Base-by-base conservation (phyloP, 2,113 vertebrate genomes). In the Pseudolaguvia tuberculata region DNA sequence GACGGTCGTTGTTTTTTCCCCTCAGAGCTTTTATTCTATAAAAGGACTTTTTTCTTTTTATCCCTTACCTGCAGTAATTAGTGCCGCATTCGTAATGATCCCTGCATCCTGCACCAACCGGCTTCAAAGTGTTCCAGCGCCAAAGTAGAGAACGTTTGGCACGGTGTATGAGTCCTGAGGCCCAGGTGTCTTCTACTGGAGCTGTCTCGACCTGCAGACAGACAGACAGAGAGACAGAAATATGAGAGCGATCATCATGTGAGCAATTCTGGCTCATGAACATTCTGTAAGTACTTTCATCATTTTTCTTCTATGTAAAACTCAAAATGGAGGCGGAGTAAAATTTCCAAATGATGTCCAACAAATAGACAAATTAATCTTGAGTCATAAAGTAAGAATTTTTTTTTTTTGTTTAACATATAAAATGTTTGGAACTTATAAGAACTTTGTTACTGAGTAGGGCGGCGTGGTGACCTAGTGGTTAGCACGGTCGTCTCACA, bases 61-160 rank as follows among this genome's bases (percentile, higher is more conserved):
- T 21, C 2, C 7, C 12, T 70, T 65, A 92, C 91, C 89, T 92
- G 90, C 91, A 92, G 83, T 86, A 87, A 47, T 88, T 85, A 2
- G 91, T 91, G 42, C 84, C 90, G 15, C 91, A 92, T 74, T 92
- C 90, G 0, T 62, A 31, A 45, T 88, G 71, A 8, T 88, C 87
- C 75, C 88, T 87, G 78, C 90, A 91, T 84, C 86, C 86, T 61
- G 87, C 77, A 0, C 90, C 90, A 1, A 91, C 81, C 0, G 90
- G 87, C 72, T 91, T 90, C 80, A 91, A 77, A n/a, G 87, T 89
- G 86, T 91, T 91, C 90, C 90, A 92, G 23, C 91, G 85, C 90
- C 90, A 92, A 55, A 92, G 75, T 39, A 92, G 79, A 0, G 90
- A 91, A 6, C 90, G 85, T 48, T 88, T 91, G 29, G 90, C 89